phyloP scores from a whole-genome alignment of 2,888 invertebrate species.

The Acheta domesticus region DNA sequence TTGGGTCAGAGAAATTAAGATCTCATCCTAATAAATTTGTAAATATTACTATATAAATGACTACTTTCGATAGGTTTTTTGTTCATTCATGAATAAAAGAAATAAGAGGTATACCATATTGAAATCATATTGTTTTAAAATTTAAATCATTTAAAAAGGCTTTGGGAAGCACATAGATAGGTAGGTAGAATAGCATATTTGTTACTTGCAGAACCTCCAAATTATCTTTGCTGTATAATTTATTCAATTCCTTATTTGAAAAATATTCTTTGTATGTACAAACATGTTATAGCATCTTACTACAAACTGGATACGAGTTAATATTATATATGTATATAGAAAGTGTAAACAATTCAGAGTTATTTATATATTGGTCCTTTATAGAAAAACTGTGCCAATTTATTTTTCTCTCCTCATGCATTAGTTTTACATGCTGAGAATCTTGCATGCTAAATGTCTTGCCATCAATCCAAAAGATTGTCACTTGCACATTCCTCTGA shows the following conservation, averaged over 20 bases:
- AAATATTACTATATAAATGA: too few species aligned
- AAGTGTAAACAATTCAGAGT: not conserved
- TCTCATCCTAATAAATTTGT: too few species aligned
- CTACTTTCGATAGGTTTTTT: too few species aligned
- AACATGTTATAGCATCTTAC: not conserved
- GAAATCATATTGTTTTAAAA: too few species aligned
- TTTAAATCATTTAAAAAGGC: too few species aligned
- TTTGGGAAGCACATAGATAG: too few species aligned
- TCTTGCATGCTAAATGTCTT: not conserved
- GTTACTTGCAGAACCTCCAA: not conserved
- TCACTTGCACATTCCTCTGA: not conserved
- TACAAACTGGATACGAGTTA: slow-evolving; percentile 9
- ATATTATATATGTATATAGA: not conserved
- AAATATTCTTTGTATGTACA: slow-evolving; percentile 18
- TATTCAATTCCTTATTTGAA: slow-evolving; percentile 1
- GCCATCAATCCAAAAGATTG: not conserved
- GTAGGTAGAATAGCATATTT: not conserved
- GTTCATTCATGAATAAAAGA: too few species aligned
- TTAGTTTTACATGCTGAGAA: not conserved
- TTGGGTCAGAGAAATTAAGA: too few species aligned
- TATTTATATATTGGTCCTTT: not conserved
- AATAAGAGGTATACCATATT: too few species aligned
- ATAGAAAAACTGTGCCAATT: slow-evolving; percentile 1
- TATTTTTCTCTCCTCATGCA: not conserved
- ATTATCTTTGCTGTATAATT: not conserved